Base-by-base conservation (phyloP, 2,113 vertebrate species). In the cat (Felis catus) region DNA sequence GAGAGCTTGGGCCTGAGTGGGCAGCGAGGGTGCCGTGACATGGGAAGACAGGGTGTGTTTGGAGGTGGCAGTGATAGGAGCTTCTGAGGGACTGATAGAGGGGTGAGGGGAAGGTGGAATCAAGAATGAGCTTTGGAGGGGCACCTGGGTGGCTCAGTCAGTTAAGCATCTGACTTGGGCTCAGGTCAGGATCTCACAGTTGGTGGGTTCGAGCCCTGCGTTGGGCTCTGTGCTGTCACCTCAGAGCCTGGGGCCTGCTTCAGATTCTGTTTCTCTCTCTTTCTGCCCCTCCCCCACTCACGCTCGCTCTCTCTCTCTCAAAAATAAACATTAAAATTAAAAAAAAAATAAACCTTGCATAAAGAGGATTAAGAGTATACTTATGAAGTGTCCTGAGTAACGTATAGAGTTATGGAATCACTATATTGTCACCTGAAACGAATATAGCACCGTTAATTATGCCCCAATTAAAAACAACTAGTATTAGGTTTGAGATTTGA, bases 21-120 rank as follows among this genome's bases (percentile, higher is more conserved):
- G 61, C 5, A 1, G 1, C 14, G 63, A 39, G 29, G 8, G 15
- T 51, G 31, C 19, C 1, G 0, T 3, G 29, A 13, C 21, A 15
- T 3, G 9, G 68, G 23, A 45, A 58, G 55, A 19, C 2, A 19
- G 31, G 15, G 19, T 53, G 36, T 63, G 13, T 73, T 48, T 61
- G 15, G 19, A 58, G 39, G 23, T 86, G 45, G 14, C 6, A 3
- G 14, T 27, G 33, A 5, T 8, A 15, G 23, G 55, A 48, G 6
- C 2, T 1, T 36, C n/a, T 25, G 29, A 89, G 80, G 33, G 58
- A 8, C 5, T 89, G 79, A 11, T 61, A 51, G 16, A 82, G 25
- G n/a, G 8, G 18, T 31, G 27, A 71, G 16, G 36, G 11, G 23
- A 90, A 71, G 27, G 55, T 92, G 84, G 25, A 63, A 41, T 12